Base-by-base conservation (phyloP, 2,797 vertebrate species). In the Syndactyla subalaris region DNA sequence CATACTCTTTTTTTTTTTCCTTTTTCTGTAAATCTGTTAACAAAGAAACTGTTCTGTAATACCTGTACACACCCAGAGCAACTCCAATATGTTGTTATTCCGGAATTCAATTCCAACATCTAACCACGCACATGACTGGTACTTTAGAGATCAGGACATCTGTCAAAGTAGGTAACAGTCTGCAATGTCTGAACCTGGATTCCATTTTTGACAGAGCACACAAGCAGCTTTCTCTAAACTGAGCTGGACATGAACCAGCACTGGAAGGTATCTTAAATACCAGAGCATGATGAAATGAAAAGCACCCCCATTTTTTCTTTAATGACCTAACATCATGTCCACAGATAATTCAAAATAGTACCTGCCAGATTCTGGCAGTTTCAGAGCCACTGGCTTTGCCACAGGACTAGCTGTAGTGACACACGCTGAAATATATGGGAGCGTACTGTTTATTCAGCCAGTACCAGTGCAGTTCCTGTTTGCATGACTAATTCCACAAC, bases 381-480 rank as follows among this genome's bases (percentile, higher is more conserved):
- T 92, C 88, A 71, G 74, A 91, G 89, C 87, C 90, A 48, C 74
- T 95, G 77, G 48, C 65, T 92, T 78, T 90, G 61, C 94, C 85
- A 85, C 57, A 80, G 70, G 34, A 86, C 62, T 70, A 36, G 68
- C 1, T 79, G 70, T 7, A 75, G 73, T 81, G 94, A 95, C 79
- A 88, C 51, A 93, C 16, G 58, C 74, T 85, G 89, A 91, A 73
- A 83, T 92, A 86, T n/a, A 65, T 10, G 52, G 85, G 87, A 93
- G 74, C 1, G 32, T 82, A 79, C 77, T 94, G 78, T 94, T 95
- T 93, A 70, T 66, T 88, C 85, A 91, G 87, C 80, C 85, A 86
- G 79, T 23, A 89, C 57, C 45, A 36, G 74, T 80, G 75, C 83
- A 84, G 75, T 92, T 96, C 94, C 94, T 93, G 89, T 96, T 95